A percentile compares a stretch with the other conserved stretches of the same genome.
Evolutionary conservation across 37 sponge, comb jelly and placozoan species (phyloP).

Genomic region (Halisarca cf. caerulea): DNA sequence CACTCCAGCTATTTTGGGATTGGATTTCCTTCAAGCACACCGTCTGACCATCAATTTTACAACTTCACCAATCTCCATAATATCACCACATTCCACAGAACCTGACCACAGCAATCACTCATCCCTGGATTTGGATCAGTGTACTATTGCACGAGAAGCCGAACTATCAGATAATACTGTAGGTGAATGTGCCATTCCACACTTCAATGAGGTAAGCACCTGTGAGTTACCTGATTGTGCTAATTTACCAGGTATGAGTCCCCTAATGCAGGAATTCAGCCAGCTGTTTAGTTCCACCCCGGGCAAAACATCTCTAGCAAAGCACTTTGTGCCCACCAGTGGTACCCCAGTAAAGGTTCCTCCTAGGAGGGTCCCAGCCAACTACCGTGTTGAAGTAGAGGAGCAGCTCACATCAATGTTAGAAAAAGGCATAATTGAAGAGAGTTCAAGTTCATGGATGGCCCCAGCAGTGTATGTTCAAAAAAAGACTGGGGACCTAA

Average conservation of each 20-base stretch:
- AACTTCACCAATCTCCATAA: neutral
- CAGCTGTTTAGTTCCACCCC: slow-evolving; percentile 11
- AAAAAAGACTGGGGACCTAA: slow-evolving; percentile 10
- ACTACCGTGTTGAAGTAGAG: slow-evolving; percentile 22
- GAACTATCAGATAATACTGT: slow-evolving; percentile 15
- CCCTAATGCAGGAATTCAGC: neutral
- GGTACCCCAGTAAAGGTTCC: slow-evolving; percentile 22
- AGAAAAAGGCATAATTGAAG: slow-evolving; percentile 25
- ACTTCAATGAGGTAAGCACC: neutral
- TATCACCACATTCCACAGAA: neutral
- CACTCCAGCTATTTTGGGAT: slow-evolving; percentile 1
- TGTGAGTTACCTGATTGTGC: neutral
- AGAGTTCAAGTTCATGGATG: slow-evolving; percentile 26
- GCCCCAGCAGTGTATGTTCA: slow-evolving; percentile 24
- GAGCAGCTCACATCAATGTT: slow-evolving; percentile 19
- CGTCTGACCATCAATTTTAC: slow-evolving; percentile 1
- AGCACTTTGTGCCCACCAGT: slow-evolving; percentile 16
- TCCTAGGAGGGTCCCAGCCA: slow-evolving; percentile 15
- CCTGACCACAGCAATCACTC: neutral
- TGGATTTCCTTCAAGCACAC: slow-evolving; percentile 17
- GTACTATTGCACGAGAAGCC: too few relatives aligned
- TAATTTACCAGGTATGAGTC: neutral
- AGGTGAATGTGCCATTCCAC: slow-evolving; percentile 51
- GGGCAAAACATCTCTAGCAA: neutral
- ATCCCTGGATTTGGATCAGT: too few relatives aligned